Conservation (phyloP, 2,113 vertebrate species). For the Scalopus aquaticus region DNA sequence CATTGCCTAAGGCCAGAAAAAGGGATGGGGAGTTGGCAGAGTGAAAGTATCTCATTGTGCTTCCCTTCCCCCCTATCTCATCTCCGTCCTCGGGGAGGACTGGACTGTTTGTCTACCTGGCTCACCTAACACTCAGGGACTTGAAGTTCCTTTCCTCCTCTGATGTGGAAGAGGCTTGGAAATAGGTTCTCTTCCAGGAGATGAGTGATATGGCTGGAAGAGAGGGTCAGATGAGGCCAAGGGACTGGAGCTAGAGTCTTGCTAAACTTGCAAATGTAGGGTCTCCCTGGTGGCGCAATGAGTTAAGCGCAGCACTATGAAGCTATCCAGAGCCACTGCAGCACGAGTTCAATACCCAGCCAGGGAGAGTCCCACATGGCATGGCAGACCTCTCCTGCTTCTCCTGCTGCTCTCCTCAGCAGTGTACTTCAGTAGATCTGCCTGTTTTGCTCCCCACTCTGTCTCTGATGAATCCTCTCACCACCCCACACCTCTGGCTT, state of each 20-base stretch:
- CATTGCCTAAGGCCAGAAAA: background rate
- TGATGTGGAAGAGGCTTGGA: conserved; percentile 51
- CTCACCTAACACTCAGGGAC: background rate
- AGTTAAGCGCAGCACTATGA: too few species aligned
- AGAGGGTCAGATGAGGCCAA: conserved; percentile 56
- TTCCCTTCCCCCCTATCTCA: background rate
- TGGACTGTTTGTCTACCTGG: background rate
- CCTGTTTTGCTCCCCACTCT: too few species aligned
- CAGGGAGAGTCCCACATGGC: too few species aligned
- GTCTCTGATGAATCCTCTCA: too few species aligned
- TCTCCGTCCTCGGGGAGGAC: background rate
- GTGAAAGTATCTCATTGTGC: conserved; percentile 2
- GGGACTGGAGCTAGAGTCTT: conserved; percentile 29
- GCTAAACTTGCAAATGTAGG: background rate
- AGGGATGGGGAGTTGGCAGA: conserved; percentile 50
- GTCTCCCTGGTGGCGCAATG: too few species aligned
- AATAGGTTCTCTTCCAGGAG: conserved; percentile 25
- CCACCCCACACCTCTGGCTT: too few species aligned
- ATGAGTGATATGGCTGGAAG: conserved; percentile 29
- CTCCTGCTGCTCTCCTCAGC: too few species aligned
- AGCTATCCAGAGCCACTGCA: too few species aligned
- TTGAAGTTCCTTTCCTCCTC: conserved; percentile 32
- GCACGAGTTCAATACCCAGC: too few species aligned
- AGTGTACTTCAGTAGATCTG: too few species aligned
- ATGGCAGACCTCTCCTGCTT: too few species aligned